These are phyloP conservation scores for Pantelozetes paolii DNA, from an alignment of 2,888 invertebrate genomes.

Conservation along the genomic window DNA sequence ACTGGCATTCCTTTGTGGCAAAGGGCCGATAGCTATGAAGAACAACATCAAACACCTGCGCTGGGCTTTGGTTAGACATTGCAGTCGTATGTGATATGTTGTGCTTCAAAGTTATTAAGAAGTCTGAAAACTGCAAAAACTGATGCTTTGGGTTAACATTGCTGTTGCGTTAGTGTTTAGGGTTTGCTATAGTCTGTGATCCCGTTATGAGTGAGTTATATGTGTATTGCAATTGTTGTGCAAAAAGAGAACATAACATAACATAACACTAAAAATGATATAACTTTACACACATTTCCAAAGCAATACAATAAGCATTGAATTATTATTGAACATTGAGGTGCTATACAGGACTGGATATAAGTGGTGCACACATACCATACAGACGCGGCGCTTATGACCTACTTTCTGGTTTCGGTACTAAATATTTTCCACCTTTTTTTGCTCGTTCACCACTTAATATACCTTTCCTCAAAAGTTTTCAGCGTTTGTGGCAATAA, in stretches of 20 bases:
- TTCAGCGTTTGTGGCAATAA: slow-evolving; percentile 15
- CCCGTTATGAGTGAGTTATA: slow-evolving; percentile 29
- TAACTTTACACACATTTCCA: neutral
- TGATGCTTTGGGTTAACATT: slow-evolving; percentile 13
- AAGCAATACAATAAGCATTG: slow-evolving; percentile 32
- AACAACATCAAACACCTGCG: slow-evolving; percentile 33
- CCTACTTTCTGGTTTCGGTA: slow-evolving; percentile 28
- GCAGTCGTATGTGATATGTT: slow-evolving; percentile 23
- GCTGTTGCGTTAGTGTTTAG: slow-evolving; percentile 9
- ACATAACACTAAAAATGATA: neutral
- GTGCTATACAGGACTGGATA: slow-evolving; percentile 14
- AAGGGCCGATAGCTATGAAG: slow-evolving; percentile 6
- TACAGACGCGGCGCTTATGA: slow-evolving; percentile 22
- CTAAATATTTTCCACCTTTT: slow-evolving; percentile 18
- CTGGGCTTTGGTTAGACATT: neutral
- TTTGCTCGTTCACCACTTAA: neutral
- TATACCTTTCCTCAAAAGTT: neutral
- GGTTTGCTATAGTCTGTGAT: slow-evolving; percentile 18
- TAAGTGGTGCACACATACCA: slow-evolving; percentile 16
- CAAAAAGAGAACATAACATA: slow-evolving; percentile 23
- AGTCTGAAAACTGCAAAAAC: slow-evolving; percentile 20
- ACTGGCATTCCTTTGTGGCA: slow-evolving; percentile 29
- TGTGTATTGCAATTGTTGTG: slow-evolving; percentile 3
- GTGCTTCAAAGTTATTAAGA: slow-evolving; percentile 33
- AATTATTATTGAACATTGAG: slow-evolving; percentile 34